Base-by-base conservation (phyloP, 2,113 vertebrate species). In the Mastomys natalensis region DNA sequence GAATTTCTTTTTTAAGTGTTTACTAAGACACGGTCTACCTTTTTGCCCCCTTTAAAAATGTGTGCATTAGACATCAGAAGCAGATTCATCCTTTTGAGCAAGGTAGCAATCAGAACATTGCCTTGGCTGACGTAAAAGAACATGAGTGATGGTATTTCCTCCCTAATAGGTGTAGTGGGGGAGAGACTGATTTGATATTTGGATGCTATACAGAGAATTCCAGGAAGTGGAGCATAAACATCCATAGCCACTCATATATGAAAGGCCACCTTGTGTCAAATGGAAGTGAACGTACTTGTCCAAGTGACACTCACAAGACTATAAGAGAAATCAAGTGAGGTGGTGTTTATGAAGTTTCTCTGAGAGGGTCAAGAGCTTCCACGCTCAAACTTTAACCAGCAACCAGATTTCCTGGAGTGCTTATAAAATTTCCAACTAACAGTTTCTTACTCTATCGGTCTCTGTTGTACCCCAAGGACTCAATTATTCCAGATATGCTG, bases 71-170 rank as follows among this genome's bases (percentile, higher is more conserved):
- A 76, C 24, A 91, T 86, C 10, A 43, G 60, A 90, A 84, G 12
- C 22, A 91, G 16, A 92, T 77, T 19, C 43, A 93, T 60, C 8
- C 45, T 81, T 86, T 89, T 92, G 31, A 93, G 60, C 51, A 93
- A 91, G 22, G 40, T 86, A 84, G 13, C 62, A 96, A 77, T 40
- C 58, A 87, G 21, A 7, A 90, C 92, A 40, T 45, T 73, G 19
- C 80, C n/a, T 89, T 90, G 80, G 58, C 93, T 13, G 87, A 72
- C 19, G 77, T 81, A 21, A 87, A 80, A 90, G 19, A 93, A 66
- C 12, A 19, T 55, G 24, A 6, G 6, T 34, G 7, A 76, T 58
- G 48, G 26, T 24, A 7, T 55, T 92, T 87, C 62, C 3, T 82
- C 48, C 72, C 88, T 93, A 86, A 84, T 37, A 87, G 90, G 5